These are phyloP conservation scores for Drosophila pseudoananassae DNA, from an alignment of 1,140 invertebrate genomes.

Conservation along the genomic window DNA sequence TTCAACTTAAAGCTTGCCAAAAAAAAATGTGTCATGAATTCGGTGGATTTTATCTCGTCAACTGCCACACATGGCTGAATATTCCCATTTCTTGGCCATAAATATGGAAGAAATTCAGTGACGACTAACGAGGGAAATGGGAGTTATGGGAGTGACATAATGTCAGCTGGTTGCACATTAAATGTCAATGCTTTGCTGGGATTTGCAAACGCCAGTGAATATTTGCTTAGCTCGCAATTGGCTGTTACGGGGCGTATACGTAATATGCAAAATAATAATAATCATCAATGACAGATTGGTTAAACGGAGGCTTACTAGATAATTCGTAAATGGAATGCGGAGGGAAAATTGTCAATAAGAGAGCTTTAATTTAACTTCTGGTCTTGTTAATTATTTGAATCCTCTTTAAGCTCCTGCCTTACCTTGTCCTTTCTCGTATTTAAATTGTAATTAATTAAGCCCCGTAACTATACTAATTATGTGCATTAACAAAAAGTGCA, in stretches of 20 bases:
- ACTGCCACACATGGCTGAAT: conserved; percentile 33
- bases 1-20: conserved; percentile 10
- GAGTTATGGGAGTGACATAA: conserved; percentile 28
- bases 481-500: conserved; percentile 43
- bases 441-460: conserved; percentile 39
- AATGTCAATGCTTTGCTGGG: conserved; percentile 34
- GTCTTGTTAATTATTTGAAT: conserved; percentile 12
- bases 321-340: conserved; percentile 8
- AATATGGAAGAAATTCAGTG: conserved; percentile 20
- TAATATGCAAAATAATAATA: conserved; percentile 29
- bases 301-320: conserved; percentile 6
- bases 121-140: conserved; percentile 1
- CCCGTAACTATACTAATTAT: conserved; percentile 44
- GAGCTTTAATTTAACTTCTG: conserved; percentile 4
- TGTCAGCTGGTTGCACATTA: conserved; percentile 42
- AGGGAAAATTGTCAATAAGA: conserved; percentile 1
- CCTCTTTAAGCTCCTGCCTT: background rate
- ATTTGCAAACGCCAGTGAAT: conserved; percentile 51
- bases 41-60: conserved; percentile 45
- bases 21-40: conserved; percentile 5
- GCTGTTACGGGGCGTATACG: conserved; percentile 44
- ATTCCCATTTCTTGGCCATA: conserved; percentile 23
- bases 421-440: conserved; percentile 11
- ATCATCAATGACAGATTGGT: conserved; percentile 31
- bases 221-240: conserved; percentile 19